A percentile compares a stretch with the other conserved stretches of the same genome.
Conservation (phyloP, 2,888 invertebrate species). For the Leucophenga montana region DNA sequence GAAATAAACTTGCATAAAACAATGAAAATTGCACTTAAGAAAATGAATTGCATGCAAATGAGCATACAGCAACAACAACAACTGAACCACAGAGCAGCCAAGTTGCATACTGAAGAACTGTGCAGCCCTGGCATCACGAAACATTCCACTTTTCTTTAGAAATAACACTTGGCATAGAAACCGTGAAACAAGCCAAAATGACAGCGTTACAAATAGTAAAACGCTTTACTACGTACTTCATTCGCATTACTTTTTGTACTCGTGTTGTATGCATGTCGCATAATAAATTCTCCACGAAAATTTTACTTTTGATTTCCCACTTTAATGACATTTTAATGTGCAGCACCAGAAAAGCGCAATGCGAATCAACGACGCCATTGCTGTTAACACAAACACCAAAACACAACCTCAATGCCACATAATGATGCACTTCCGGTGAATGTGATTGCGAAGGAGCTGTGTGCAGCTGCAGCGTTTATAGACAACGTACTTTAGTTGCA, state of each 20-base stretch:
- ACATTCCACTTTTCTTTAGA: no score
- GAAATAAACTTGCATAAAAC: slow-evolving; percentile 54
- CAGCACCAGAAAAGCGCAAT: slow-evolving; percentile 37
- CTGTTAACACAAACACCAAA: slow-evolving; percentile 9
- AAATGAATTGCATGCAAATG: slow-evolving; percentile 70
- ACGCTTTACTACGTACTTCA: no score
- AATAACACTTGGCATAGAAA: no score
- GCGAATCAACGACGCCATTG: neutral
- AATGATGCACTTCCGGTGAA: slow-evolving; percentile 19
- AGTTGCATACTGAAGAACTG: no score
- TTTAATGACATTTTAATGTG: slow-evolving; percentile 68
- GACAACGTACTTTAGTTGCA: neutral
- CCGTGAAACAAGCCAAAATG: neutral
- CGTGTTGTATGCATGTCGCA: slow-evolving; percentile 26
- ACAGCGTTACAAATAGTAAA: neutral
- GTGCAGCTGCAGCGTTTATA: neutral
- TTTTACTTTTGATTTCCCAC: slow-evolving; percentile 63
- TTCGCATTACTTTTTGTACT: neutral
- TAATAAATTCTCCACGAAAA: slow-evolving; percentile 59
- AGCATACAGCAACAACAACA: slow-evolving; percentile 41
- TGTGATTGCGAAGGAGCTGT: neutral
- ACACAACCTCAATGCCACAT: slow-evolving; percentile 13
- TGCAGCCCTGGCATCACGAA: no score
- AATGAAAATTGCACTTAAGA: slow-evolving; percentile 69
- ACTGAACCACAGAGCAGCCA: no score